Percentiles rank a stretch among this genome's conserved stretches.
phyloP scores from a whole-genome alignment of 2,888 invertebrate genomes.

The Epinotia nisella region DNA sequence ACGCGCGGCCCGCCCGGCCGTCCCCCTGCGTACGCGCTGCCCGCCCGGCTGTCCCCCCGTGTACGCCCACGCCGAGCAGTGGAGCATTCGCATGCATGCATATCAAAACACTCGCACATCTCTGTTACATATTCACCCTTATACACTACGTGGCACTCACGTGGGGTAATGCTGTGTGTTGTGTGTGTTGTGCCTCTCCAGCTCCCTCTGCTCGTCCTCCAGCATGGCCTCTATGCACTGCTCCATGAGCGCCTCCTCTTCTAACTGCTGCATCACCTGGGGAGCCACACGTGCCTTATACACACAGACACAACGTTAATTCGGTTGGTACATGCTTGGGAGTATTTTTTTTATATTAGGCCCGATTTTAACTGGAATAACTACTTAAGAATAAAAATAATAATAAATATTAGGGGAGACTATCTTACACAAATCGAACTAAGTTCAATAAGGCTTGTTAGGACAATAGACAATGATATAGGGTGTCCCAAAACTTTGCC shows the following conservation, averaged over 20 bases:
- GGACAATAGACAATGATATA: too few species aligned
- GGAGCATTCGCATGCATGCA: too few species aligned
- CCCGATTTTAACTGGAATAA: neutral
- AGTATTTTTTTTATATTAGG: neutral
- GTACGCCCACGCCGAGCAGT: too few species aligned
- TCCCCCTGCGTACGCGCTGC: too few species aligned
- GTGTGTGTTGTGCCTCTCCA: slow-evolving; percentile 65
- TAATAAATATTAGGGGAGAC: too few species aligned
- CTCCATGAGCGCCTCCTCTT: slow-evolving; percentile 94
- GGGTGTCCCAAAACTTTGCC: too few species aligned
- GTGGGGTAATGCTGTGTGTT: slow-evolving; percentile 58
- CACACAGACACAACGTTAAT: slow-evolving; percentile 11
- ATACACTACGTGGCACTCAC: slow-evolving; percentile 58
- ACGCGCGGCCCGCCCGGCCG: too few species aligned
- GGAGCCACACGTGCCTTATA: slow-evolving; percentile 26
- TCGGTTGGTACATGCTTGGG: slow-evolving; percentile 4
- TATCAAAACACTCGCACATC: too few species aligned
- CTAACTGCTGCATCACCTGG: slow-evolving; percentile 93
- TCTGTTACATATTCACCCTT: too few species aligned
- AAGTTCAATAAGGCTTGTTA: too few species aligned
- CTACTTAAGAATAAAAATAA: neutral
- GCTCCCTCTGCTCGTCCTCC: slow-evolving; percentile 88
- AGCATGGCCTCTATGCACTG: slow-evolving; percentile 94
- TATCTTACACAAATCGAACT: too few species aligned
- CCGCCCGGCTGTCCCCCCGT: too few species aligned